phyloP scores from a whole-genome alignment of 2,797 vertebrate genomes.

The Chromis chromis region DNA sequence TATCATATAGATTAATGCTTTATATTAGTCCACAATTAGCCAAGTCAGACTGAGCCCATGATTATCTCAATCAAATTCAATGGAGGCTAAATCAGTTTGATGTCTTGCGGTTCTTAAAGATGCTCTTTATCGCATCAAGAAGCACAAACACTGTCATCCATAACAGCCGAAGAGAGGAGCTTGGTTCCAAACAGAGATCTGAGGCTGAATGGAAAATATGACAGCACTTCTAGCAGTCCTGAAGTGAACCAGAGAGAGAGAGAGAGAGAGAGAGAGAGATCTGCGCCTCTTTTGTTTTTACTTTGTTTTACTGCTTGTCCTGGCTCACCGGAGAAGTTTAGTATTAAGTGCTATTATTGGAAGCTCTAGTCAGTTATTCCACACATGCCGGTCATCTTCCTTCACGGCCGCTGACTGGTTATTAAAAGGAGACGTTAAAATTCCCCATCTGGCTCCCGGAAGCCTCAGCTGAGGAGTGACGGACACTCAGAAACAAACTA shows the following conservation, averaged over 20 bases:
- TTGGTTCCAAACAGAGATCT: constrained; percentile 20
- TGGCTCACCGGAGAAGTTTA: constrained; percentile 34
- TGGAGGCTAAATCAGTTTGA: constrained; percentile 24
- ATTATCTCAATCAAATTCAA: constrained; percentile 49
- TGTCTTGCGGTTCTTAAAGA: constrained; percentile 44
- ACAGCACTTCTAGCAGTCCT: constrained; percentile 37
- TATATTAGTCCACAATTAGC: constrained; percentile 49
- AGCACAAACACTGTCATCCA: constrained; percentile 21
- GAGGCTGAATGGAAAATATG: constrained; percentile 51
- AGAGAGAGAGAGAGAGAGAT: constrained; percentile 4
- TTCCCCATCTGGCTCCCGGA: constrained; percentile 43
- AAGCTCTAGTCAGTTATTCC: constrained; percentile 70
- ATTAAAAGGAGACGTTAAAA: constrained; percentile 59
- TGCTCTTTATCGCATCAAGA: constrained; percentile 41
- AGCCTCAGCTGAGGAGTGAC: constrained; percentile 20
- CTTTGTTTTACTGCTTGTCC: constrained; percentile 58
- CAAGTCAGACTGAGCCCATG: constrained; percentile 40
- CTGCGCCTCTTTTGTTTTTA: constrained; percentile 38
- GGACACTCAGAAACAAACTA: constrained; percentile 28
- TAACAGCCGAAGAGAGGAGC: constrained; percentile 1
- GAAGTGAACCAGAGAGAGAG: constrained; percentile 26
- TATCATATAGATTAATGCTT: constrained; percentile 33
- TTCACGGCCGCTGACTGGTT: constrained; percentile 47
- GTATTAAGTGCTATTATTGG: constrained; percentile 46
- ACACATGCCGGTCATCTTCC: constrained; percentile 58